Percentiles rank a stretch among this genome's conserved stretches.
phyloP scores from a whole-genome alignment of 2,113 vertebrate genomes.

The Passer montanus region DNA sequence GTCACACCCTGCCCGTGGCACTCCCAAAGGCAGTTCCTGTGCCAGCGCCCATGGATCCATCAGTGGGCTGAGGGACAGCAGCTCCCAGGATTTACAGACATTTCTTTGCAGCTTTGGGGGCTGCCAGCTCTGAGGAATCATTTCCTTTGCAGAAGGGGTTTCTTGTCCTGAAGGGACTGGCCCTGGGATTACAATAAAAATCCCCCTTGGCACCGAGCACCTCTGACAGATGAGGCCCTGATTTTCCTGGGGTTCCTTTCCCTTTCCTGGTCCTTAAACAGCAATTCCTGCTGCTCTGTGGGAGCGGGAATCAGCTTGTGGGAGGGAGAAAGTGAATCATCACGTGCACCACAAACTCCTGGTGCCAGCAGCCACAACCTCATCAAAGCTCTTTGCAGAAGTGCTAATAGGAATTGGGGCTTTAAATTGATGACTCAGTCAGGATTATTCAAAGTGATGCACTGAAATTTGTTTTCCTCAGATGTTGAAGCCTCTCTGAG shows the following conservation, averaged over 20 bases:
- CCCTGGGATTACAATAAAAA: not conserved
- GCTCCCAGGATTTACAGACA: conserved; percentile 53
- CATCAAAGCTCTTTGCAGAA: conserved; percentile 56
- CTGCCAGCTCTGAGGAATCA: not conserved
- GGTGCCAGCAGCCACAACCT: conserved; percentile 56
- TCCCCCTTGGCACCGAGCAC: not conserved
- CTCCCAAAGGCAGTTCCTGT: conserved; percentile 1
- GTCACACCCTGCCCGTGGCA: conserved; percentile 58
- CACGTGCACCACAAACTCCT: not conserved
- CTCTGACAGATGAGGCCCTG: not conserved
- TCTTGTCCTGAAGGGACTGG: not conserved
- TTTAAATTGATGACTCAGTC: conserved; percentile 61
- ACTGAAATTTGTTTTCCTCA: conserved; percentile 42
- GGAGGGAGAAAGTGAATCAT: conserved; percentile 25
- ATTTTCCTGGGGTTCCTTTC: not conserved
- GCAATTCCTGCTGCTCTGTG: not conserved
- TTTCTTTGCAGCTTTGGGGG: not conserved
- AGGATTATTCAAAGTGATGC: conserved; percentile 54
- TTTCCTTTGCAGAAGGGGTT: not conserved
- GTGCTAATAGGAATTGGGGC: conserved; percentile 65
- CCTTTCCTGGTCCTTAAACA: not conserved
- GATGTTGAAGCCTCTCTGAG: conserved; percentile 19
- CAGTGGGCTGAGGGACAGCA: conserved; percentile 49
- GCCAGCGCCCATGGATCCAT: conserved; percentile 38
- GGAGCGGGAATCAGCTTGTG: not conserved